phyloP scores from a whole-genome alignment of 2,113 vertebrate species.

The Lycaon pictus region DNA sequence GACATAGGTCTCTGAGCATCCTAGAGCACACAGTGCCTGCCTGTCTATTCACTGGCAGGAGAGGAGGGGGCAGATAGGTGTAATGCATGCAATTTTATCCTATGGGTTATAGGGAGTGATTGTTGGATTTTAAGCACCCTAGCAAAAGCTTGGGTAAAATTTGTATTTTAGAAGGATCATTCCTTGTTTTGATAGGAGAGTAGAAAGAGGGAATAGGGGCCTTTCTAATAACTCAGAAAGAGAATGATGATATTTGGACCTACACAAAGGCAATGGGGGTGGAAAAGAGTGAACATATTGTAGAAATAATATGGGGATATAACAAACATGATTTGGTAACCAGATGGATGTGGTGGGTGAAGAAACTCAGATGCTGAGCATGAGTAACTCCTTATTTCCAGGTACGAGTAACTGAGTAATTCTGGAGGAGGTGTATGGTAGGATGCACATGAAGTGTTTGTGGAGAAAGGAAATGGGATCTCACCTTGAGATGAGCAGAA shows the following conservation, averaged over 20 bases:
- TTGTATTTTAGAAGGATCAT: slow-evolving; percentile 41
- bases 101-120: not conserved
- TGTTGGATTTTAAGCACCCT: slow-evolving; percentile 35
- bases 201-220: not conserved
- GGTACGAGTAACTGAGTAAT: not conserved
- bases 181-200: not conserved
- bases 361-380: not conserved
- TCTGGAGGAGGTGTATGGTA: not conserved
- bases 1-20: not conserved
- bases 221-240: not conserved
- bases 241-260: not conserved
- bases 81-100: not conserved
- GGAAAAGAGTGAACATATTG: not conserved
- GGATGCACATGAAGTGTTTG: not conserved
- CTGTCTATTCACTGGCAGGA: not conserved
- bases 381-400: slow-evolving; percentile 31
- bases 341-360: not conserved
- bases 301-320: not conserved
- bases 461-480: not conserved
- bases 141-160: slow-evolving; percentile 16
- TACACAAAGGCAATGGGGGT: not conserved
- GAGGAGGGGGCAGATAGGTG: rapidly evolving
- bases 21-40: not conserved
- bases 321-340: not conserved
- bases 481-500: not conserved